A percentile compares a stretch with the other conserved stretches of the same genome.
These are phyloP conservation scores for Melanotus villosus DNA, from an alignment of 2,888 invertebrate species.

Conservation along the genomic window DNA sequence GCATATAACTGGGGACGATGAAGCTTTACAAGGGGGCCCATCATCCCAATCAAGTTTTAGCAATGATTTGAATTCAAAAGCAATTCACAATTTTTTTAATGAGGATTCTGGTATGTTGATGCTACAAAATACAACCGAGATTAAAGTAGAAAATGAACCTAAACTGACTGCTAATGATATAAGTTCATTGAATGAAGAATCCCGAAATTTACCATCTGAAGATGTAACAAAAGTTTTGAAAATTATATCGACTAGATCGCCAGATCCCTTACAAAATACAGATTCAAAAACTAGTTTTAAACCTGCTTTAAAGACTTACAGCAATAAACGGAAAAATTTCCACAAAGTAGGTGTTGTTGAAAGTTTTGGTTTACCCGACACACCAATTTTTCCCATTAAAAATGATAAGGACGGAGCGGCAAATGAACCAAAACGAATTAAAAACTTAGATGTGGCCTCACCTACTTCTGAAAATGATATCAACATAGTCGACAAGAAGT, in stretches of 20 bases:
- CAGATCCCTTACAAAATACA: conserved; percentile 36
- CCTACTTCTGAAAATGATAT: conserved; percentile 44
- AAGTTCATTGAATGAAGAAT: neutral
- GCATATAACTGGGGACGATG: conserved; percentile 45
- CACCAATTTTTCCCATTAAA: conserved; percentile 56
- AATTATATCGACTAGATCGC: conserved; percentile 55
- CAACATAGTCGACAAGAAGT: conserved; percentile 46
- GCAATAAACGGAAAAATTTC: conserved; percentile 56
- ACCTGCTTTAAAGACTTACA: conserved; percentile 58
- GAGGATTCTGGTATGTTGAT: conserved; percentile 14
- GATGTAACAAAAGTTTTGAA: conserved; percentile 60
- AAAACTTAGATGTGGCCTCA: conserved; percentile 47
- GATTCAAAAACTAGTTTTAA: conserved; percentile 46
- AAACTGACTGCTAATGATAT: neutral
- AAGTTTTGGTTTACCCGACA: conserved; percentile 62
- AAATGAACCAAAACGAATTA: conserved; percentile 40
- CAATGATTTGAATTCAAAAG: conserved; percentile 16
- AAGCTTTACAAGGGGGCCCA: neutral
- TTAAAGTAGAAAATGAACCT: neutral
- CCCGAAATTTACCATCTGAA: conserved; percentile 20
- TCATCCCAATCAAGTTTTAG: neutral
- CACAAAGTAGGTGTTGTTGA: conserved; percentile 54
- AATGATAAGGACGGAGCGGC: conserved; percentile 47
- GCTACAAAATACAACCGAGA: neutral
- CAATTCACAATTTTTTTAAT: conserved; percentile 50